Percentiles rank a stretch among this genome's conserved stretches.
phyloP scores from a whole-genome alignment of 2,797 vertebrate genomes.

The Bovichtus variegatus region DNA sequence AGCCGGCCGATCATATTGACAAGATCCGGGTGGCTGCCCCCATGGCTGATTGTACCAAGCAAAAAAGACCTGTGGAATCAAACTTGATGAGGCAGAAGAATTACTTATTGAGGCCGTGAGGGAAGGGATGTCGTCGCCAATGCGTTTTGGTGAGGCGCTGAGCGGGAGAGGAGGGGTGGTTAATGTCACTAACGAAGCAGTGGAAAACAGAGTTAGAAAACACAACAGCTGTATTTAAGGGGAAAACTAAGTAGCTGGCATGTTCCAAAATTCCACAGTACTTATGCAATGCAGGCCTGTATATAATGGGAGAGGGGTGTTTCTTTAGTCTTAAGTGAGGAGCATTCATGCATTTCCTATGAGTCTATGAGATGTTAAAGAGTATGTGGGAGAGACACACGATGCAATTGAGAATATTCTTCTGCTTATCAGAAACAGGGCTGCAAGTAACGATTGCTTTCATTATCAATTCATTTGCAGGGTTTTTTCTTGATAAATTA shows the following conservation, averaged over 20 bases:
- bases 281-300: conserved; percentile 38
- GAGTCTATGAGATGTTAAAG: neutral
- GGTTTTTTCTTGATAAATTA: neutral
- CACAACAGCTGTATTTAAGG: conserved; percentile 51
- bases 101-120: conserved; percentile 63
- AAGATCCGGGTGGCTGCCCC: conserved; percentile 61
- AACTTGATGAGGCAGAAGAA: conserved; percentile 73
- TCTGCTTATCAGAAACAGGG: neutral
- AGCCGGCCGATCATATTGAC: conserved; percentile 71
- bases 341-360: neutral
- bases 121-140: conserved; percentile 43
- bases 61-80: conserved; percentile 63
- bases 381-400: neutral
- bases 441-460: neutral
- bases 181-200: conserved; percentile 51
- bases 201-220: conserved; percentile 57
- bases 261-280: conserved; percentile 43
- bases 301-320: conserved; percentile 3
- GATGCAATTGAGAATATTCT: neutral
- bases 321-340: conserved; percentile 15
- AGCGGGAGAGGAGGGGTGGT: conserved; percentile 7
- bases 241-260: conserved; percentile 30
- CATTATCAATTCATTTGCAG: neutral
- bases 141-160: conserved; percentile 29
- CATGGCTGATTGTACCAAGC: conserved; percentile 55